These are phyloP conservation scores for Dyspetes luteomarginatus DNA, from an alignment of 2,888 invertebrate genomes.

Conservation along the genomic window DNA sequence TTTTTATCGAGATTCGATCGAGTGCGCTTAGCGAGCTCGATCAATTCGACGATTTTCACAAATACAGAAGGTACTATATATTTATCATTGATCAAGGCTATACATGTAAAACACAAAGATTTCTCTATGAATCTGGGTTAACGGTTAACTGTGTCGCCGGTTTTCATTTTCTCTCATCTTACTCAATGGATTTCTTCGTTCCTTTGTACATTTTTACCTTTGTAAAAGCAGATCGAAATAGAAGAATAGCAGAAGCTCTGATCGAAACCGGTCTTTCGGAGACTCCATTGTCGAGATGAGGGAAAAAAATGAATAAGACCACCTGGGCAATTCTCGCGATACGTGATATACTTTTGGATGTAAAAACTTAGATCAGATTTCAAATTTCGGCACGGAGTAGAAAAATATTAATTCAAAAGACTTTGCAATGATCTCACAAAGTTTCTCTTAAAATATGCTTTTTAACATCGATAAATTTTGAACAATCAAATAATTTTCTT, in stretches of 20 bases:
- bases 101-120: constrained; percentile 11
- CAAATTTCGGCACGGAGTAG: not conserved
- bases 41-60: constrained; percentile 12
- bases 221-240: too few relatives aligned
- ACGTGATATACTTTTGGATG: not conserved
- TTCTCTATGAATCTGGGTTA: constrained; percentile 44
- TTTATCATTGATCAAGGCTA: constrained; percentile 22
- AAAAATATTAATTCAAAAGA: too few relatives aligned
- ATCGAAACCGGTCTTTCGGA: not conserved
- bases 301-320: not conserved
- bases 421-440: too few relatives aligned
- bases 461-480: too few relatives aligned
- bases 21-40: not conserved
- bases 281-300: not conserved
- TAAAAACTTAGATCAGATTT: not conserved
- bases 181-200: not conserved
- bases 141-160: too few relatives aligned
- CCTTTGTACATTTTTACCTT: constrained; percentile 1
- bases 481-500: too few relatives aligned
- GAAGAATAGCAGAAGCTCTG: not conserved
- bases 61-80: not conserved
- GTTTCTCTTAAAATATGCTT: too few relatives aligned
- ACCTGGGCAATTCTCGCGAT: not conserved
- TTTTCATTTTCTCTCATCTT: constrained; percentile 21
- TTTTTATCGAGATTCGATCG: not conserved